Conservation (phyloP, 2,113 vertebrate genomes). For the Axis porcinus region DNA sequence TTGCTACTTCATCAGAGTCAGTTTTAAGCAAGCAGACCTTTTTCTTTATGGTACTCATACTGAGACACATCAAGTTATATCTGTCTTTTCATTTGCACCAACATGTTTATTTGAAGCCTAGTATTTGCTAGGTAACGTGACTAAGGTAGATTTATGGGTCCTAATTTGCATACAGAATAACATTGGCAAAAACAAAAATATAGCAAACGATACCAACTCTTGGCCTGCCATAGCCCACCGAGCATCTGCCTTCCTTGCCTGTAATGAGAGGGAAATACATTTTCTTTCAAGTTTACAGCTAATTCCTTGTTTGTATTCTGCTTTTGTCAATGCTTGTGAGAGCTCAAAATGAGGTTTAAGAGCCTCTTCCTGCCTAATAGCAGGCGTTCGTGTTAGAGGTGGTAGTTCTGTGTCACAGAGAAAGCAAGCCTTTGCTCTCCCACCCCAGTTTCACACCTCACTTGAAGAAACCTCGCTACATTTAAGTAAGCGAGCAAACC, state of each 20-base stretch:
- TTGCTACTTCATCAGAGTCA: constrained; percentile 16
- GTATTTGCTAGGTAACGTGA: constrained; percentile 21
- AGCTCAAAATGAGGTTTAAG: constrained; percentile 55
- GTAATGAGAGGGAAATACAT: constrained; percentile 24
- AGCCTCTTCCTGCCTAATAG: constrained; percentile 53
- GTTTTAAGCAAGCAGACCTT: constrained; percentile 9
- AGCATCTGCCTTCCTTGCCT: constrained; percentile 42
- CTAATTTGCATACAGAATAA: constrained; percentile 42
- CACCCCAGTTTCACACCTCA: not conserved
- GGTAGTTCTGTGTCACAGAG: not conserved
- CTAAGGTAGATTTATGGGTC: constrained; percentile 43
- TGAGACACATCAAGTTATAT: not conserved
- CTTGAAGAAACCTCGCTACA: not conserved
- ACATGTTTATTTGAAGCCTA: constrained; percentile 22
- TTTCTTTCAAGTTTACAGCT: constrained; percentile 37
- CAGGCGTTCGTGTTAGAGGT: not conserved
- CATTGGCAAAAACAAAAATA: constrained; percentile 28
- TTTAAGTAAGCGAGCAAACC: not conserved
- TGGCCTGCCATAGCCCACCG: not conserved
- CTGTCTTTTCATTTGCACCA: constrained; percentile 49
- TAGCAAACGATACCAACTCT: constrained; percentile 34
- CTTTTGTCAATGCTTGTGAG: constrained; percentile 22
- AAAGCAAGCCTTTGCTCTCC: not conserved
- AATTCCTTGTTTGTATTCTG: constrained; percentile 62
- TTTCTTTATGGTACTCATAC: constrained; percentile 2